These are phyloP conservation scores for Chromoteleia sp. DNA, from an alignment of 2,888 invertebrate genomes.

Conservation along the genomic window DNA sequence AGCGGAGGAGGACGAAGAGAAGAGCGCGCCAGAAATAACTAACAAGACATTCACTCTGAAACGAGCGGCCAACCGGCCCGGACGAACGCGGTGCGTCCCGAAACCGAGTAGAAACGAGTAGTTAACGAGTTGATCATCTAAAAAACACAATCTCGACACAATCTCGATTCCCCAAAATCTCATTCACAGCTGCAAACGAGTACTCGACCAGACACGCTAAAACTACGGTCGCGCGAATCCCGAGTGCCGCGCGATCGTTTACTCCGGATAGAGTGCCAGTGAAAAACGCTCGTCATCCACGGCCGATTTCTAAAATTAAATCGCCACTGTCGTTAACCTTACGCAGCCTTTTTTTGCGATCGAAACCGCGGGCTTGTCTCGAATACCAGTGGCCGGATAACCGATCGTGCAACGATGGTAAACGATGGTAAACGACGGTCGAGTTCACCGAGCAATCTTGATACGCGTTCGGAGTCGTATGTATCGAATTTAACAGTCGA, in stretches of 20 bases:
- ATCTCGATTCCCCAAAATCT: constrained; percentile 4
- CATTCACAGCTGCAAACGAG: background rate
- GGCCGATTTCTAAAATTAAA: constrained; percentile 41
- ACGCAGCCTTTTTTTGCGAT: constrained; percentile 15
- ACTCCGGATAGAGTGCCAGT: constrained; percentile 46
- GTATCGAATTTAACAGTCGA: too few relatives aligned
- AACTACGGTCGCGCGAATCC: constrained; percentile 12
- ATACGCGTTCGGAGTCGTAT: too few relatives aligned
- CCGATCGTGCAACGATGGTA: background rate
- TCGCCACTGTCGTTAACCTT: constrained; percentile 40
- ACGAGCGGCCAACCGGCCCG: constrained; percentile 85
- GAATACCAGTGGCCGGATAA: constrained; percentile 8
- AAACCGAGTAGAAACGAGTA: constrained; percentile 46
- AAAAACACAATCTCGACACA: constrained; percentile 18
- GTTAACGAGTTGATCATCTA: constrained; percentile 43
- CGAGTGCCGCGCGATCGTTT: constrained; percentile 40
- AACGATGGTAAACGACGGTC: too few relatives aligned
- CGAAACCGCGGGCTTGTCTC: background rate
- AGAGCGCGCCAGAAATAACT: constrained; percentile 83
- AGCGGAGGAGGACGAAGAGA: constrained; percentile 70
- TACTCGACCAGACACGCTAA: background rate
- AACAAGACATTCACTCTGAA: constrained; percentile 84
- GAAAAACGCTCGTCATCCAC: constrained; percentile 36
- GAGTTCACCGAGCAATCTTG: too few relatives aligned
- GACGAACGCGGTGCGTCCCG: constrained; percentile 83